Percentiles rank a stretch among this genome's conserved stretches.
These are phyloP conservation scores for Erethizon dorsatum DNA, from an alignment of 2,797 vertebrate species.

Conservation along the genomic window DNA sequence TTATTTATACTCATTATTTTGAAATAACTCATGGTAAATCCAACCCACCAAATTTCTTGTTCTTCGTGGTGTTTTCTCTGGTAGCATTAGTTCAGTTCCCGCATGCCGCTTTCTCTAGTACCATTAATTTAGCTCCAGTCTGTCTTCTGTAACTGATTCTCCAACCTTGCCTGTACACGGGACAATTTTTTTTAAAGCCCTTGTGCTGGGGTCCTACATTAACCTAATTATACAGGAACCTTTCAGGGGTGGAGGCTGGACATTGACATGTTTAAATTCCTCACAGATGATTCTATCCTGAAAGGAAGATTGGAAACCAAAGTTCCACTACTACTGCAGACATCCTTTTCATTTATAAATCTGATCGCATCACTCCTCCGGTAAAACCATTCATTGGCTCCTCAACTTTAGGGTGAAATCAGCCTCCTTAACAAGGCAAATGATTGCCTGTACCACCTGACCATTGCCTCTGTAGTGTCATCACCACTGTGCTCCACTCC, in stretches of 20 bases:
- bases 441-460: not conserved
- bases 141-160: not conserved
- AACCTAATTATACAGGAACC: not conserved
- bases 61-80: slow-evolving; percentile 15
- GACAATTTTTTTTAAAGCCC: not conserved
- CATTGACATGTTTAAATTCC: not conserved
- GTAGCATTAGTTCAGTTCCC: not conserved
- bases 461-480: not conserved
- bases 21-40: slow-evolving; percentile 65
- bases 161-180: not conserved
- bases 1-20: slow-evolving; percentile 45
- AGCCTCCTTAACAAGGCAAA: not conserved
- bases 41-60: slow-evolving; percentile 50
- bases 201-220: not conserved
- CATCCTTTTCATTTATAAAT: slow-evolving; percentile 3
- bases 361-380: not conserved
- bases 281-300: not conserved
- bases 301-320: not conserved
- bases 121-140: not conserved
- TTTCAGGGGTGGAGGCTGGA: not conserved
- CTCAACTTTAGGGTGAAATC: slow-evolving; percentile 18
- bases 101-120: not conserved
- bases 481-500: no score
- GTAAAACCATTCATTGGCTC: not conserved
- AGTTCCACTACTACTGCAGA: not conserved